phyloP scores from a whole-genome alignment of 2,113 vertebrate species.

The Australoheros scitulus region DNA sequence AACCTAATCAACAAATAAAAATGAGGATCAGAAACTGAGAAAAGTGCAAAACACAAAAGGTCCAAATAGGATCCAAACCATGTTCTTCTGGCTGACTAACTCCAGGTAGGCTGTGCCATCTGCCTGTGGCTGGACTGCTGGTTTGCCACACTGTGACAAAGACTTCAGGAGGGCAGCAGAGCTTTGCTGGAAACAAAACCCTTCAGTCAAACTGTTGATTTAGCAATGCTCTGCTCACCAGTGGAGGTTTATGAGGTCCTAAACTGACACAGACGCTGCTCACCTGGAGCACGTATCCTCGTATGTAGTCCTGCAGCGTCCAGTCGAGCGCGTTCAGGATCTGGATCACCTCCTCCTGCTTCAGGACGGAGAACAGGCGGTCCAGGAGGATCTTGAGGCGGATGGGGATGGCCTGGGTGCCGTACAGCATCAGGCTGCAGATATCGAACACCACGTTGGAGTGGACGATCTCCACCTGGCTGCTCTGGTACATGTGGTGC shows the following conservation, averaged over 20 bases:
- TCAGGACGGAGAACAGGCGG: conserved; percentile 96
- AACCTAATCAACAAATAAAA: not conserved
- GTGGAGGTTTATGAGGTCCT: fast-evolving
- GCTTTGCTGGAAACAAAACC: not conserved
- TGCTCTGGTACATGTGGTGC: conserved; percentile 88
- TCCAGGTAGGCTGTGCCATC: not conserved
- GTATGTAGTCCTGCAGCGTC: conserved; percentile 97
- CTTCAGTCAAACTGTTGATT: no score
- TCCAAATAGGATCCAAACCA: no score
- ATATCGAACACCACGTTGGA: conserved; percentile 98
- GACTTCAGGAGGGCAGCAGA: not conserved
- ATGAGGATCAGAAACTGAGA: no score
- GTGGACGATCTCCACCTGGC: conserved; percentile 98
- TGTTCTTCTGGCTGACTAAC: not conserved
- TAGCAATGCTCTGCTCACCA: not conserved
- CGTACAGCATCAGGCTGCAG: conserved; percentile 97
- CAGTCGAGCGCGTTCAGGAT: conserved; percentile 96
- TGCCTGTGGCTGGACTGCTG: not conserved
- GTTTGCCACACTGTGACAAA: no score
- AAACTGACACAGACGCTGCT: not conserved
- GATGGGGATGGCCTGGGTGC: conserved; percentile 94
- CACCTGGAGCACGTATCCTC: conserved; percentile 96
- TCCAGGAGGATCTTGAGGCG: conserved; percentile 98
- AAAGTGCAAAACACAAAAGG: no score
- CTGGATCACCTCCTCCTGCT: conserved; percentile 95